Percentiles rank a stretch among this genome's conserved stretches.
Conservation (phyloP, 2,888 invertebrate genomes). For the Nomada ferruginata region DNA sequence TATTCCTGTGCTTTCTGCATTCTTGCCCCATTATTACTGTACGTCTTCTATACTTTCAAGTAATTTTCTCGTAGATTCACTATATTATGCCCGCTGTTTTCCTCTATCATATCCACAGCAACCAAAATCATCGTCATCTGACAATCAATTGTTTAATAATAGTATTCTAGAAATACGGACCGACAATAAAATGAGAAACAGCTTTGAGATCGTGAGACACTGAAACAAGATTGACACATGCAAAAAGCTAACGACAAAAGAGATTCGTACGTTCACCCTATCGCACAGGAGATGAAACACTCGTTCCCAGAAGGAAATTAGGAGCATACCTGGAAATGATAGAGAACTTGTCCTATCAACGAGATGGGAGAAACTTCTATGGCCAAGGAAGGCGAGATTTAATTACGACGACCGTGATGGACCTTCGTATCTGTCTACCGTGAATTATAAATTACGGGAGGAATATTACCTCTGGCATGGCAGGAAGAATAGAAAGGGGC, state of each 20-base stretch:
- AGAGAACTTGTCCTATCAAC: slow-evolving; percentile 40
- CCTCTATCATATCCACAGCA: too few relatives aligned
- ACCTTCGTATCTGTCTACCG: slow-evolving; percentile 47
- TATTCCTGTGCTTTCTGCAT: too few relatives aligned
- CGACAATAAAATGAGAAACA: neutral
- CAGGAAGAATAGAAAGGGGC: slow-evolving; percentile 34
- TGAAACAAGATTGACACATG: neutral
- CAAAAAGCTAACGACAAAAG: neutral
- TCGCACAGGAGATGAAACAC: neutral
- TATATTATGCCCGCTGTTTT: too few relatives aligned
- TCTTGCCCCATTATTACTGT: too few relatives aligned
- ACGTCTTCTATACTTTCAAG: too few relatives aligned
- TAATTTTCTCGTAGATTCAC: too few relatives aligned
- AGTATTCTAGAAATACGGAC: neutral
- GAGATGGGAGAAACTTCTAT: slow-evolving; percentile 43
- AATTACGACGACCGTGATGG: slow-evolving; percentile 56
- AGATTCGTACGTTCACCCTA: slow-evolving; percentile 1
- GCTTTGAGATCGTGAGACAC: neutral
- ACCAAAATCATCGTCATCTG: too few relatives aligned
- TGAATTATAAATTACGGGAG: slow-evolving; percentile 66
- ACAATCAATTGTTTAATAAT: neutral
- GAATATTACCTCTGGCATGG: slow-evolving; percentile 47
- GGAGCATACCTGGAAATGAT: slow-evolving; percentile 44
- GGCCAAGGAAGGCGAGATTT: slow-evolving; percentile 58
- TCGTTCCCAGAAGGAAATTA: slow-evolving; percentile 39